Percentiles rank a stretch among this genome's conserved stretches.
phyloP scores from a whole-genome alignment of 2,888 invertebrate species.

The Digitonthophagus gazella region DNA sequence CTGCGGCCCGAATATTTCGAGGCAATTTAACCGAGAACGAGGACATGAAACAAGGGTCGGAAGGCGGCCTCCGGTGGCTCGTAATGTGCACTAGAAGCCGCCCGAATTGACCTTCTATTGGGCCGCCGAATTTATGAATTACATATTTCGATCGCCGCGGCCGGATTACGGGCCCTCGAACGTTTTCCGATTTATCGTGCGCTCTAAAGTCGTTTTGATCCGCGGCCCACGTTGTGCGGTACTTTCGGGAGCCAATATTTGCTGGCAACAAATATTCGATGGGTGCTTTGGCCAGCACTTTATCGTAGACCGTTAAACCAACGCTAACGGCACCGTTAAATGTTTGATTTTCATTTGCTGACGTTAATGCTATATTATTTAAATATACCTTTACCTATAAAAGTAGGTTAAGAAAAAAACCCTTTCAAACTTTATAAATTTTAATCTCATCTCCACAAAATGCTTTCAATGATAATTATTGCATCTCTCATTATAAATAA shows the following conservation, averaged over 20 bases:
- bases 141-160: background rate
- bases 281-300: background rate
- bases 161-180: background rate
- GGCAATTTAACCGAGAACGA: background rate
- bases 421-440: too few species aligned
- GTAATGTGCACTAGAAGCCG: background rate
- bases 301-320: background rate
- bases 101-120: background rate
- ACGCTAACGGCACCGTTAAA: background rate
- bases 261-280: background rate
- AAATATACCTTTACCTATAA: background rate
- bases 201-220: background rate
- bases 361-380: background rate
- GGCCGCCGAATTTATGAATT: background rate
- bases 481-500: background rate
- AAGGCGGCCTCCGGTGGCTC: background rate
- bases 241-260: background rate
- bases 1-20: conserved; percentile 10
- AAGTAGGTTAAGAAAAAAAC: too few species aligned
- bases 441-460: background rate
- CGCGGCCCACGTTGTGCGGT: background rate
- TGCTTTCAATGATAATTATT: background rate
- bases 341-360: background rate
- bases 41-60: background rate
- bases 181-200: background rate